A percentile compares a stretch with the other conserved stretches of the same genome.
phyloP scores from a whole-genome alignment of 2,888 invertebrate species.

The Oscheius sp. region DNA sequence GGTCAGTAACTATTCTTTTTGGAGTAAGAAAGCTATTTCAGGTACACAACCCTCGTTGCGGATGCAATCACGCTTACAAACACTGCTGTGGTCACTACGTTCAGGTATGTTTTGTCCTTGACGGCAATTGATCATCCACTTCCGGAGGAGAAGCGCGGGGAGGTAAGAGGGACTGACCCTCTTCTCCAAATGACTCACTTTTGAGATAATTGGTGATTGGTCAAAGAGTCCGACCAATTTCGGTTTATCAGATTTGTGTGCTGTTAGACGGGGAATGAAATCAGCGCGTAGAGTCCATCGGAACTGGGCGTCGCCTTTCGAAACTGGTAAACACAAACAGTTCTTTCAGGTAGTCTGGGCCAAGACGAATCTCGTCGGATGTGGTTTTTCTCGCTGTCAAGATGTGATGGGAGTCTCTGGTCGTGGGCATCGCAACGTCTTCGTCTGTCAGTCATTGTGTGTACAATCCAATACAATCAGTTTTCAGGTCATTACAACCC shows the following conservation, averaged over 20 bases:
- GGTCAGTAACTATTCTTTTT: conserved; percentile 37
- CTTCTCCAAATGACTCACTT: too few relatives aligned
- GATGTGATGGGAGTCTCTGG: conserved; percentile 79
- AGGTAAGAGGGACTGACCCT: background rate
- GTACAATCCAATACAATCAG: too few relatives aligned
- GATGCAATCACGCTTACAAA: conserved; percentile 72
- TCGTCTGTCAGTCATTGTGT: conserved; percentile 62
- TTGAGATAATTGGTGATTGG: too few relatives aligned
- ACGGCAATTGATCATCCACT: conserved; percentile 16
- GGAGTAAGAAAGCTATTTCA: conserved; percentile 30
- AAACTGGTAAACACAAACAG: background rate
- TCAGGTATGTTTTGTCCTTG: conserved; percentile 62
- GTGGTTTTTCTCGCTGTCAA: conserved; percentile 87
- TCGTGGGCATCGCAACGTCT: conserved; percentile 68
- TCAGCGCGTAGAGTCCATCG: background rate
- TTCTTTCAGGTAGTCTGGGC: conserved; percentile 85
- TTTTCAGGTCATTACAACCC: conserved; percentile 69
- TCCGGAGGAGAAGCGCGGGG: conserved; percentile 11
- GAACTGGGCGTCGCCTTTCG: background rate
- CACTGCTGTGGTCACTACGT: conserved; percentile 74
- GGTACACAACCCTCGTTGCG: conserved; percentile 71
- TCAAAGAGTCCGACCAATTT: too few relatives aligned
- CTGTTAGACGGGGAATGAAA: too few relatives aligned
- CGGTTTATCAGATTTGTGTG: too few relatives aligned
- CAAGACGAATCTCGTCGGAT: conserved; percentile 86